Percentiles rank a stretch among this genome's conserved stretches.
These are phyloP conservation scores for Physeter macrocephalus DNA, from an alignment of 2,113 vertebrate species.

Conservation along the genomic window DNA sequence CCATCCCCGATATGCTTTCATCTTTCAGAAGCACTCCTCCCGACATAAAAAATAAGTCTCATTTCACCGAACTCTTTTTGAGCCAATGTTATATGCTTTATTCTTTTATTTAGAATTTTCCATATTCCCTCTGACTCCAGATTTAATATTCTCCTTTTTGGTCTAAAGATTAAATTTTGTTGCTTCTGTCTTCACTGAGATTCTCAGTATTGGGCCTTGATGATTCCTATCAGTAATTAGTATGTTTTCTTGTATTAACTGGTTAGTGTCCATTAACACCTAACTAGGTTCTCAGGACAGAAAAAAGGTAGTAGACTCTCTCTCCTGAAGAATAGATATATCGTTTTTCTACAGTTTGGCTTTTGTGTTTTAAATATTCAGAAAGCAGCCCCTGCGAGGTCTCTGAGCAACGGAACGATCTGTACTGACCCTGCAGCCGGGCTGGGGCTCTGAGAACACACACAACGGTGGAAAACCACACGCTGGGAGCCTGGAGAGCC, in stretches of 20 bases:
- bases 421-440: fast-evolving
- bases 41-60: not conserved
- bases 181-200: not conserved
- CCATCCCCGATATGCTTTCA: not conserved
- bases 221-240: not conserved
- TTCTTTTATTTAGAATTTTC: not conserved
- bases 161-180: not conserved
- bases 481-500: not conserved
- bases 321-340: not conserved
- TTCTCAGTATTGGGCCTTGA: not conserved
- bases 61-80: not conserved
- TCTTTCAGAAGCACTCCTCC: not conserved
- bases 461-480: not conserved
- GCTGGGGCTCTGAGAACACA: not conserved
- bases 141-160: not conserved
- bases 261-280: not conserved
- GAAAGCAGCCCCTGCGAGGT: not conserved
- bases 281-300: not conserved
- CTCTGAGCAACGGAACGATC: fast-evolving
- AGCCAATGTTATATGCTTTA: not conserved
- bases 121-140: not conserved
- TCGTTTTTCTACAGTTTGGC: not conserved
- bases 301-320: not conserved
- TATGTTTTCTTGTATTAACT: not conserved
- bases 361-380: not conserved